Evolutionary conservation across 2,113 vertebrate species (phyloP), one percentile per base, ranked within the genome.

Genomic region (Corythaeola cristata): DNA sequence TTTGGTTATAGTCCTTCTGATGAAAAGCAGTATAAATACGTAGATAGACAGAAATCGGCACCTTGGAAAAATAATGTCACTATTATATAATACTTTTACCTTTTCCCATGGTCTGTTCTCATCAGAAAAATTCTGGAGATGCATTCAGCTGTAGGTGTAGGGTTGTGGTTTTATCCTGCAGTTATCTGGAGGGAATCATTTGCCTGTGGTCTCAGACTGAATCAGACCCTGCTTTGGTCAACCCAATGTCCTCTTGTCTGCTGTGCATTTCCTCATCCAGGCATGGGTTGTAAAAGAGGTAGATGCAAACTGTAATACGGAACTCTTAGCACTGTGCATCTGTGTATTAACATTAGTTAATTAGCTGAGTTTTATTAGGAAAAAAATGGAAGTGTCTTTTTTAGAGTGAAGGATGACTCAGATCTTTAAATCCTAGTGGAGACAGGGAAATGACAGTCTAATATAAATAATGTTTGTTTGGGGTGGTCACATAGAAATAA

Each of bases 251-350:
- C 47, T 35, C 35, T 6, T 11, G 22, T 80, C 58, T 69, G 15
- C 45, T 1, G 1, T 75, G 52, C 17, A 15, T 83, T 63, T 56
- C 28, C 12, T 2, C 0, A 4, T 49, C 11, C 5, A 2, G 35
- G 41, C 11, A 5, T 7, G 24, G 11, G 3, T 41, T 88, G 12
- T 47, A 63, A 67, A 69, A 60, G 41, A 77, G 10, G 47, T 68
- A 52, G 24, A 33, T 74, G 16, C 28, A 44, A 85, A 33, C 20
- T 18, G 1, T 53, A 77, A 50, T 14, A 7, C 2, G 3, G 33
- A 78, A 64, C 19, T 56, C 2, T 67, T 85, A 72, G 27, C 80
- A 33, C 17, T 55, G 6, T 33, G 6, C 72, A 13, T 67, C 39
- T 87, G 8, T 81, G 27, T 47, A 52, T 85, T 81, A 59, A 39